Percentiles rank a stretch among this genome's conserved stretches.
These are phyloP conservation scores for Hapalemur alaotrensis DNA, from an alignment of 2,797 vertebrate genomes.

Conservation along the genomic window DNA sequence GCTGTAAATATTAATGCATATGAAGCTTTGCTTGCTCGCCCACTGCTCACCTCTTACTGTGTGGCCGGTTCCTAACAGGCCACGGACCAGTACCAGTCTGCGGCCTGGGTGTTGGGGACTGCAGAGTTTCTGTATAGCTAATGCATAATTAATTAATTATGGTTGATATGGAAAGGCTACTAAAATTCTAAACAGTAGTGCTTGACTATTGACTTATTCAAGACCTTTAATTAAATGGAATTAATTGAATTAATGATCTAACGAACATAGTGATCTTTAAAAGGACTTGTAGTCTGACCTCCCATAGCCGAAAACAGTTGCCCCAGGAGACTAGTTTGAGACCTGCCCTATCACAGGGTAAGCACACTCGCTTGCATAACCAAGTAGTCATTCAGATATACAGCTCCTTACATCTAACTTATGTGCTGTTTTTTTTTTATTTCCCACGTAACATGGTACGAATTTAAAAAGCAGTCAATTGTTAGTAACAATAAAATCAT, in stretches of 20 bases:
- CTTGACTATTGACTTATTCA: constrained; percentile 4
- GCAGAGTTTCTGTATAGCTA: background rate
- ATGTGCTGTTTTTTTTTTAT: background rate
- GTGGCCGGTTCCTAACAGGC: too few relatives aligned
- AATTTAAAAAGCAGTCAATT: constrained; percentile 40
- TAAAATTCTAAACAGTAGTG: constrained; percentile 27
- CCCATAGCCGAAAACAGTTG: background rate
- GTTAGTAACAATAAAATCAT: constrained; percentile 34
- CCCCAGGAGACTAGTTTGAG: background rate
- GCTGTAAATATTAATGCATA: too few relatives aligned
- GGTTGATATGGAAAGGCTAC: constrained; percentile 11
- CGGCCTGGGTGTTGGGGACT: too few relatives aligned
- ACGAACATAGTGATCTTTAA: constrained; percentile 23
- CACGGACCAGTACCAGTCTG: too few relatives aligned
- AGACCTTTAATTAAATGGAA: constrained; percentile 56
- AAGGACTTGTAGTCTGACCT: background rate
- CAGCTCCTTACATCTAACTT: constrained; percentile 11
- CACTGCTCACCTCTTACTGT: too few relatives aligned
- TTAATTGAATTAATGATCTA: constrained; percentile 42
- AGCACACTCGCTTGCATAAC: background rate
- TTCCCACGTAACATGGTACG: constrained; percentile 15
- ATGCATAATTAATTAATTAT: constrained; percentile 47
- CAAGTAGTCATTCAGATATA: background rate
- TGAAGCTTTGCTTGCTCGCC: too few relatives aligned
- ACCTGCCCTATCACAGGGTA: background rate